These are phyloP conservation scores for Lamellibrachia satsuma DNA, from an alignment of 2,888 invertebrate genomes.

Conservation along the genomic window DNA sequence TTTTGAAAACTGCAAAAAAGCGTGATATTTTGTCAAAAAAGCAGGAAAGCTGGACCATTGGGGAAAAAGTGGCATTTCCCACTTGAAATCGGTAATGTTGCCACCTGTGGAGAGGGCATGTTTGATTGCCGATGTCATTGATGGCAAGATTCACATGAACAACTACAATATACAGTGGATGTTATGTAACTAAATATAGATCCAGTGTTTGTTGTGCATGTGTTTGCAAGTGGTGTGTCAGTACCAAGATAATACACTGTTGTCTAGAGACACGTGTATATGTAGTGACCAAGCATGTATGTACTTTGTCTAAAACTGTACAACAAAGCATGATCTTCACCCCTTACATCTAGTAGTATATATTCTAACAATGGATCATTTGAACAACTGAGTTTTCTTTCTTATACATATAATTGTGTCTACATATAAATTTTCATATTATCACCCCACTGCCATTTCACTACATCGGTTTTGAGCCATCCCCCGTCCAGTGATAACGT, in stretches of 20 bases:
- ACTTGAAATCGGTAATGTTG: neutral
- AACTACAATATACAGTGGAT: neutral
- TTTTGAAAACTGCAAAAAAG: no score
- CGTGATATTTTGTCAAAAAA: no score
- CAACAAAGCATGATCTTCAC: neutral
- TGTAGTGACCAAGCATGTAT: neutral
- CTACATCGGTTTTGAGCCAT: neutral
- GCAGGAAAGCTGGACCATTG: no score
- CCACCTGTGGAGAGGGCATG: neutral
- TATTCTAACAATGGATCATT: neutral
- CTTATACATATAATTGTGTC: neutral
- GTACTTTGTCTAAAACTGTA: neutral
- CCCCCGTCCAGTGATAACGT: neutral
- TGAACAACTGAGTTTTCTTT: neutral
- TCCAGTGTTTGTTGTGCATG: neutral
- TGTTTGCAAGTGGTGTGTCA: neutral
- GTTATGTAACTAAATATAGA: neutral
- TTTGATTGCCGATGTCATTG: neutral
- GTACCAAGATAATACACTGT: neutral
- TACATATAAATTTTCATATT: neutral
- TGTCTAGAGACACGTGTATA: neutral
- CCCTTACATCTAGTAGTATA: neutral
- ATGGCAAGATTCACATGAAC: neutral
- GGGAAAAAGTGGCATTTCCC: no score
- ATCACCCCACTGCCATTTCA: neutral